Percentiles rank a stretch among this genome's conserved stretches.
These are phyloP conservation scores for Limanda limanda DNA, from an alignment of 2,113 vertebrate genomes.

Conservation along the genomic window DNA sequence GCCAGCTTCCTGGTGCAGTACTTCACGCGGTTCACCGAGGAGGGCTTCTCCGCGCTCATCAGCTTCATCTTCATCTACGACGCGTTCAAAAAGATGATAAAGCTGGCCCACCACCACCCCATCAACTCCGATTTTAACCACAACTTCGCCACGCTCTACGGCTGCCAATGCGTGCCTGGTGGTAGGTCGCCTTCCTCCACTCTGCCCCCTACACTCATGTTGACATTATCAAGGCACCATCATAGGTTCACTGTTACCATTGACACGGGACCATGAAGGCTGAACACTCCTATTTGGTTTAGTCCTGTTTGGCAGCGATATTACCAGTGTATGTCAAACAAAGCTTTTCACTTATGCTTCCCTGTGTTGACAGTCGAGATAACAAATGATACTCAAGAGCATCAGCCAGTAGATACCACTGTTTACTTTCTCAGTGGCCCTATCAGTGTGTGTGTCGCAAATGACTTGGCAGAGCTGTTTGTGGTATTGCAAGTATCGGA, in stretches of 20 bases:
- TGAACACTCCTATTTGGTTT: constrained; percentile 4
- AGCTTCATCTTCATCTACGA: constrained; percentile 99
- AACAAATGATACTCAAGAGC: constrained; percentile 29
- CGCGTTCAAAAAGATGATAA: constrained; percentile 98
- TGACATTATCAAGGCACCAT: too few relatives aligned
- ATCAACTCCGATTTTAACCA: constrained; percentile 87
- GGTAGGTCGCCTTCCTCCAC: constrained; percentile 40
- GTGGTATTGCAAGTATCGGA: not conserved
- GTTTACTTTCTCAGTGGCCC: constrained; percentile 56
- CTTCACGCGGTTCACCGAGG: constrained; percentile 97
- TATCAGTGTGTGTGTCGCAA: constrained; percentile 23
- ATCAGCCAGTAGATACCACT: constrained; percentile 40
- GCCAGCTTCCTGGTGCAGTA: constrained; percentile 98
- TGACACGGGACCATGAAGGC: constrained; percentile 10
- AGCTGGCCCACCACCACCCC: constrained; percentile 90
- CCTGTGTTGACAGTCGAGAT: constrained; percentile 42
- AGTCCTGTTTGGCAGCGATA: not conserved
- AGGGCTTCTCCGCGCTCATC: constrained; percentile 96
- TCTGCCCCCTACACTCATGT: too few relatives aligned
- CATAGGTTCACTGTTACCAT: too few relatives aligned
- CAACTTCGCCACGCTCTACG: constrained; percentile 87
- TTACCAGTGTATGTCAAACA: constrained; percentile 9
- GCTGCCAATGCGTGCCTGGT: constrained; percentile 87
- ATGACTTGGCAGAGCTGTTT: constrained; percentile 5
- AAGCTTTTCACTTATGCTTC: constrained; percentile 1